Evolutionary conservation across 2,113 vertebrate species (phyloP), one percentile per base, ranked within the genome.

Genomic region (Eptesicus fuscus): DNA sequence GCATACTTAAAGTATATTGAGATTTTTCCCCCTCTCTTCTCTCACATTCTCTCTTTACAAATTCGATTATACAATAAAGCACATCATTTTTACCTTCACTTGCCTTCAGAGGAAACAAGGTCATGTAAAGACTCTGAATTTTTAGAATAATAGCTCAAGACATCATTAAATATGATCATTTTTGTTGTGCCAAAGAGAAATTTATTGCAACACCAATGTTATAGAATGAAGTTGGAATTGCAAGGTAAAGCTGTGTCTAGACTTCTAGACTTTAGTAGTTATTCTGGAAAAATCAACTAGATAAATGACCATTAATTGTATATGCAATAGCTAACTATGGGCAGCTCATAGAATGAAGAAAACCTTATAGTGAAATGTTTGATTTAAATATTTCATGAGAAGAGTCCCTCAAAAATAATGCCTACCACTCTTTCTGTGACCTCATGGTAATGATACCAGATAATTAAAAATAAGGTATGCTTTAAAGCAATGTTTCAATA

Each of bases 1-100:
- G 63, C 93, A 92, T 71, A 92, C 82, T 96, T 95, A 69, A 96
- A 97, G 65, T 93, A 95, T 92, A 95, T 93, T 98, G 93, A 98
- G 70, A 96, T 95, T 80, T 73, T 74, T 95, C 84, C 6, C 67
- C 40, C 76, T 83, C 37, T 83, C 51, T 90, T 35, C 65, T 87
- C 7, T 91, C 82, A 56, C 78, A 89, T 78, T 83, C 69, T 79
- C 56, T 97, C 49, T 18, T 80, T 79, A 4, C 49, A 84, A 79
- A 79, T 95, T 95, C 2, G 7, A 56, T 95, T 61, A 87, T 65
- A 93, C 73, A 90, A 63, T 73, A 88, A 70, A 53, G 44, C 30
- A 49, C 18, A 83, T 71, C 25, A 22, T 73, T 88, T 86, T 84
- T 51, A 44, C 88, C 61, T 93, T 94, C 17, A 88, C 9, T 79